These are phyloP conservation scores for Helogale parvula DNA, from an alignment of 2,113 vertebrate genomes.

Conservation along the genomic window DNA sequence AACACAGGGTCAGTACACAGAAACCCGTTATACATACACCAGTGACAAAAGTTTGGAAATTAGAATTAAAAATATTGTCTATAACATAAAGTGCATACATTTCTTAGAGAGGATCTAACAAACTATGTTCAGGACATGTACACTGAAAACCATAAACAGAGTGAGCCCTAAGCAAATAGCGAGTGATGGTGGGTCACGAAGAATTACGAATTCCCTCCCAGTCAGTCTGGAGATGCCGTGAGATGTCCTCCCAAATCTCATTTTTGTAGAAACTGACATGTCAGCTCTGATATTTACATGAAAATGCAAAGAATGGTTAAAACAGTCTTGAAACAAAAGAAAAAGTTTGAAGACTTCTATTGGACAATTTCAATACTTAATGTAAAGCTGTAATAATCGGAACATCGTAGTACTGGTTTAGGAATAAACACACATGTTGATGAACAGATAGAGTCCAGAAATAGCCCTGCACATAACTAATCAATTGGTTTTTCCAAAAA, in stretches of 20 bases:
- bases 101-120: neutral
- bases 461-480: neutral
- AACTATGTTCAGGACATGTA: too few relatives aligned
- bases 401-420: neutral
- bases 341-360: neutral
- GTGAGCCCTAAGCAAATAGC: neutral
- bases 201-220: too few relatives aligned
- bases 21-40: neutral
- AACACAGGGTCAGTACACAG: neutral
- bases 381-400: neutral
- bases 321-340: neutral
- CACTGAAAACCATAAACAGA: neutral
- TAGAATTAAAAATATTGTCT: neutral
- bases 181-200: neutral
- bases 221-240: accelerated
- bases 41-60: neutral
- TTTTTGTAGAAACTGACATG: neutral
- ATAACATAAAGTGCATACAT: neutral
- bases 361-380: neutral
- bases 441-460: neutral
- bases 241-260: neutral
- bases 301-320: neutral
- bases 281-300: neutral
- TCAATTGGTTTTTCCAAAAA: neutral
- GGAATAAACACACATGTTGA: neutral